phyloP scores from a whole-genome alignment of 2,888 invertebrate genomes.

The Eumacrocentrus americanus region DNA sequence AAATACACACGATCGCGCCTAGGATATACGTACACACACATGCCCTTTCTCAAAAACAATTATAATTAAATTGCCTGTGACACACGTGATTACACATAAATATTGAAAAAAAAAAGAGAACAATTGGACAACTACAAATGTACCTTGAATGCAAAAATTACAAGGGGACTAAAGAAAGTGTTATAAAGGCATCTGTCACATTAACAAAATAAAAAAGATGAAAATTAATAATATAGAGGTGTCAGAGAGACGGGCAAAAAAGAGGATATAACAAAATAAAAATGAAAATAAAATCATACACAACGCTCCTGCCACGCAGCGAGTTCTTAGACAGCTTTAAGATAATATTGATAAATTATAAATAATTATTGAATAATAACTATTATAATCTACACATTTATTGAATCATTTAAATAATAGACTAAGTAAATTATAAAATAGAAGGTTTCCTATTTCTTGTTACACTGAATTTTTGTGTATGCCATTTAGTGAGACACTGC shows the following conservation, averaged over 20 bases:
- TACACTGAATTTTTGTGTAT: too few species aligned
- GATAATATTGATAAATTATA: slow-evolving; percentile 58
- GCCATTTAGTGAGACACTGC: too few species aligned
- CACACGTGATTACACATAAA: slow-evolving; percentile 27
- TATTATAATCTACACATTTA: too few species aligned
- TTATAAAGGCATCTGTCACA: slow-evolving; percentile 29
- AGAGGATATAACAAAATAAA: slow-evolving; percentile 34
- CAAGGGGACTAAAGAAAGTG: slow-evolving; percentile 34
- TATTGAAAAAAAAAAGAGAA: slow-evolving; percentile 32
- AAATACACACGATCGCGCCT: slow-evolving; percentile 13
- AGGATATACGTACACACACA: slow-evolving; percentile 11
- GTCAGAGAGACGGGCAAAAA: slow-evolving; percentile 26
- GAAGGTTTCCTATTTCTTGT: too few species aligned
- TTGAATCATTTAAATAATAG: too few species aligned
- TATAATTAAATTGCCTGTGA: slow-evolving; percentile 35
- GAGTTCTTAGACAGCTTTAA: slow-evolving; percentile 60
- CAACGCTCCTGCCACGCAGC: slow-evolving; percentile 58
- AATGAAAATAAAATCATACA: slow-evolving; percentile 41
- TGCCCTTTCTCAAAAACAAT: too few species aligned
- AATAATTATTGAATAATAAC: slow-evolving; percentile 59
- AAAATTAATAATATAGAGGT: slow-evolving; percentile 32
- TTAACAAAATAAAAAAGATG: slow-evolving; percentile 27
- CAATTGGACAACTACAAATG: slow-evolving; percentile 50
- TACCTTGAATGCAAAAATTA: slow-evolving; percentile 44
- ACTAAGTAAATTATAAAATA: too few species aligned